Evolutionary conservation across 2,888 invertebrate genomes (phyloP), one percentile per base, ranked within the genome.

Genomic region (Pristionchus exspectatus): DNA sequence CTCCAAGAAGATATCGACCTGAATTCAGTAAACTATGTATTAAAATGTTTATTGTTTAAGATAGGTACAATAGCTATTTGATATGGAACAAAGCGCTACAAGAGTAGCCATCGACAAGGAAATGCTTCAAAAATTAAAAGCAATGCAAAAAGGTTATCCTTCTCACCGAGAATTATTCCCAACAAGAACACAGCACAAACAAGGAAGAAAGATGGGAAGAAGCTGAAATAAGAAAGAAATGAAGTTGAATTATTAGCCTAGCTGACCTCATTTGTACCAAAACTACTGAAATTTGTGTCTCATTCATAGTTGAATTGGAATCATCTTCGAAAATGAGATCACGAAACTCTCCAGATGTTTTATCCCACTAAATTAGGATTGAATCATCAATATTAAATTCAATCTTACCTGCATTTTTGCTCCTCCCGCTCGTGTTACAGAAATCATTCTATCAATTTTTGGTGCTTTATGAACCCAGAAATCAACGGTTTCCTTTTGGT

Each of bases 401-500:
- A 14, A 14, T 63, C 2, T 16, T n/a, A 87, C 86, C 86, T 66
- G n/a, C 50, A 87, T 21, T 30, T 87, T 87, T 2, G 56, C 87
- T 54, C 81, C 81, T 27, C 59, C 77, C 3, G 88, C 88, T n/a
- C 63, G 77, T 14, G 81, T 24, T 33, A 38, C 77, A 7, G 89
- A 38, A 27, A 89, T 89, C 44, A 66, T 63, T 38, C 50, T 89
- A 66, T 89, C 89, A 24, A 89, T 59, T 56, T 81, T 83, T 2
- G 89, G 81, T 14, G 89, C 89, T 16, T n/a, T 63, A 18, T 33
- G 38, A 24, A 83, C 27, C 89, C 89, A 89, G 89, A 83, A 89
- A 44, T 83, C 83, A 50, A 89, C n/a, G 2, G 83, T 83, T n/a
- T 89, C 89, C 3, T 83, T 56, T 44, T 81, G n/a, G 66, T 89